phyloP scores from a whole-genome alignment of 37 sponge, comb jelly and placozoan species.

The Amphimedon queenslandica region DNA sequence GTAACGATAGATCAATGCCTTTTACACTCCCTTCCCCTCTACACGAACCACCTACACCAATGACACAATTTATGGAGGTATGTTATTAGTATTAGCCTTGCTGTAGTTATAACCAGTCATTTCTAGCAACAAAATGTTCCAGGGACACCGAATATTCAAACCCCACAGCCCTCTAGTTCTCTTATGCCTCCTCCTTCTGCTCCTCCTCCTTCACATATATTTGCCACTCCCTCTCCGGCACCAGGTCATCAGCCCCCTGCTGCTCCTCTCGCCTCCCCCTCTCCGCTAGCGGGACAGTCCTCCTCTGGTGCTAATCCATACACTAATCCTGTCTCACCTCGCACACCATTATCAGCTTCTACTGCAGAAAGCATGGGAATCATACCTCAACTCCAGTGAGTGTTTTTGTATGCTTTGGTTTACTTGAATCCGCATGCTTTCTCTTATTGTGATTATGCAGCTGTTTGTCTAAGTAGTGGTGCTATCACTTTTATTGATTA shows the following conservation, averaged over 20 bases:
- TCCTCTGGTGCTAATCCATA: slow-evolving; percentile 16
- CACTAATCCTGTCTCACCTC: slow-evolving; percentile 7
- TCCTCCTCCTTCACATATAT: slow-evolving; percentile 29
- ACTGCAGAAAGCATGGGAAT: slow-evolving; percentile 70
- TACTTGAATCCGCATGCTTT: background rate
- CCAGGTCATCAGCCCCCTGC: slow-evolving; percentile 13
- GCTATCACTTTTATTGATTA: too few species aligned
- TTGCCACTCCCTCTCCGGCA: slow-evolving; percentile 14
- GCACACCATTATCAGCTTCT: slow-evolving; percentile 24
- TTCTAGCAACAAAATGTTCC: slow-evolving; percentile 29
- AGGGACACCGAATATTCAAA: slow-evolving; percentile 22
- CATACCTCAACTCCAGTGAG: slow-evolving; percentile 76
- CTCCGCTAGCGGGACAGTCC: slow-evolving; percentile 7
- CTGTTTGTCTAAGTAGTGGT: background rate
- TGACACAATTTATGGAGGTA: slow-evolving; percentile 52
- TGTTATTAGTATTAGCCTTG: background rate
- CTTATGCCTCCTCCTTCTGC: slow-evolving; percentile 81
- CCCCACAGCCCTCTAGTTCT: slow-evolving; percentile 27
- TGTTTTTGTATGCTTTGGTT: background rate
- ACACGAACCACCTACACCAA: slow-evolving; percentile 56
- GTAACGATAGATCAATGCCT: slow-evolving; percentile 4
- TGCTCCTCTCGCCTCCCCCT: slow-evolving; percentile 17
- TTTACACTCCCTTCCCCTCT: slow-evolving; percentile 51
- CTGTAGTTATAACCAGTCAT: background rate
- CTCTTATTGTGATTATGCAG: background rate